Evolutionary conservation across 2,113 vertebrate genomes (phyloP), one percentile per base, ranked within the genome.

Genomic region (Sebastes schlegelii): DNA sequence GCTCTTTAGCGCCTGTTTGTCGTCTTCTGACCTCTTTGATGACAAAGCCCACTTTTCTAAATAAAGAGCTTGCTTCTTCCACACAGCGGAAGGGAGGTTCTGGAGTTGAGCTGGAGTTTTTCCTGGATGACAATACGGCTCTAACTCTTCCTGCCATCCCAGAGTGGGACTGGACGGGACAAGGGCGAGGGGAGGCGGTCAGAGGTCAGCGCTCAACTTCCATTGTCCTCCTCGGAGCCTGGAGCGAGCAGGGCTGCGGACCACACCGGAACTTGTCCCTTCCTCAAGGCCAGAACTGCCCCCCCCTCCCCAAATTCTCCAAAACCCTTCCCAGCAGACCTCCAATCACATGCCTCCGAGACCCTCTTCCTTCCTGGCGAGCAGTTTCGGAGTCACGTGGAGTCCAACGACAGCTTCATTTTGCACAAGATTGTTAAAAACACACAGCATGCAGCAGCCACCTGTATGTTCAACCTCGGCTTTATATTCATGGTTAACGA

Each of bases 401-500:
- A 61, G 62, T 63, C 49, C 3, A 74, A 52, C 63, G 13, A 16
- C 77, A 12, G 85, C 77, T 23, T 21, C 19, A 23, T 46, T 84
- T 87, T 61, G 46, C 63, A 63, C 21, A 6, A 7, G 21, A 84
- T 40, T 69, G 54, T 92, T 46, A 86, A 80, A 85, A 90, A 79
- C 84, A 80, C 74, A 26, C 48, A 4, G 54, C 84, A 66, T 77
- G 63, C 91, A 74, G 86, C 86, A 61, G 77, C 77, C 79, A 84
- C 74, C 85, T 92, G 89, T 34, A 92, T 92, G 89, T 94, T 94
- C 89, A 84, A 74, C 85, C 86, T 93, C 34, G 91, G 90, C 81
- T 87, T 76, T 42, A 93, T 93, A 58, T 89, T 92, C 85, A 88
- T 91, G 93, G 83, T 93, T 62, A 92, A 93, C 66, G 88, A 92